phyloP scores from a whole-genome alignment of 2,113 vertebrate species.

The human (Homo sapiens) region GRCh38 chrX:64689501-64690000 shows the following conservation, averaged over 20 bases:
- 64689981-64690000: no score
- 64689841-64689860: constrained; percentile 25
- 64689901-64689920: background rate
- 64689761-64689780: constrained; percentile 11
- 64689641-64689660: constrained; percentile 27
- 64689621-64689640: no score
- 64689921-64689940: background rate
- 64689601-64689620: no score
- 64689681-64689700: background rate
- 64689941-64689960: no score
- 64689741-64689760: background rate
- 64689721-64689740: background rate
- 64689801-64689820: constrained; percentile 2
- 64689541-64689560: no score
- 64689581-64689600: no score
- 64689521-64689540: no score
- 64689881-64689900: background rate
- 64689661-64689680: constrained; percentile 3
- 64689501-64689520: no score
- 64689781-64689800: constrained; percentile 27
- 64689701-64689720: background rate
- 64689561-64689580: no score
- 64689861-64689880: background rate
- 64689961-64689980: no score
- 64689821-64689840: background rate